Conservation (phyloP, 2,888 invertebrate species). For the Acleris sparsana region DNA sequence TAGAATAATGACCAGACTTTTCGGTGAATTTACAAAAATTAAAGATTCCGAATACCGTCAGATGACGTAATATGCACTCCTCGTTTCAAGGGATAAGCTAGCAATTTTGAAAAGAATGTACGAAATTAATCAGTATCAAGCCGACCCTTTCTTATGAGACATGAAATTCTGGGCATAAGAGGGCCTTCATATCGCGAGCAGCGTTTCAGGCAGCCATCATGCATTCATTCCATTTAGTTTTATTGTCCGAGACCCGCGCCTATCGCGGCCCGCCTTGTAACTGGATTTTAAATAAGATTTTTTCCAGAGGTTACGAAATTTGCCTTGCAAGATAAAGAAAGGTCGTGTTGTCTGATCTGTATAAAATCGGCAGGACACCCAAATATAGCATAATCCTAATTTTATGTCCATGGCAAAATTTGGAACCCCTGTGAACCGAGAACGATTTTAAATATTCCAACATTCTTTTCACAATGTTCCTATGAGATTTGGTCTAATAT, state of each 20-base stretch:
- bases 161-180: slow-evolving; percentile 64
- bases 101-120: slow-evolving; percentile 55
- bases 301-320: slow-evolving; percentile 75
- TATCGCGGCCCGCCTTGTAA: slow-evolving; percentile 77
- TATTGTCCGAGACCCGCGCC: slow-evolving; percentile 81
- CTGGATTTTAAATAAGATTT: slow-evolving; percentile 83
- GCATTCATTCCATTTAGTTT: slow-evolving; percentile 84
- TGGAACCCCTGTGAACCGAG: slow-evolving; percentile 50
- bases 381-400: slow-evolving; percentile 71
- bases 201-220: slow-evolving; percentile 75
- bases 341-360: slow-evolving; percentile 75
- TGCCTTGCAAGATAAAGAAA: slow-evolving; percentile 80
- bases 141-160: slow-evolving; percentile 65
- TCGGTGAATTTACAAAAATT: slow-evolving; percentile 20
- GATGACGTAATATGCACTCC: slow-evolving; percentile 42
- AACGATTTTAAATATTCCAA: slow-evolving; percentile 66
- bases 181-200: slow-evolving; percentile 70
- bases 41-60: not conserved
- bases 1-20: slow-evolving; percentile 39
- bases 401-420: slow-evolving; percentile 55
- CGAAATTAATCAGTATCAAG: slow-evolving; percentile 62
- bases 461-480: slow-evolving; percentile 65
- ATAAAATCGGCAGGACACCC: slow-evolving; percentile 69
- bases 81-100: slow-evolving; percentile 48
- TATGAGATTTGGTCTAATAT: slow-evolving; percentile 75